phyloP scores from a whole-genome alignment of 1,140 invertebrate genomes.

The Lasaia peninsularis region DNA sequence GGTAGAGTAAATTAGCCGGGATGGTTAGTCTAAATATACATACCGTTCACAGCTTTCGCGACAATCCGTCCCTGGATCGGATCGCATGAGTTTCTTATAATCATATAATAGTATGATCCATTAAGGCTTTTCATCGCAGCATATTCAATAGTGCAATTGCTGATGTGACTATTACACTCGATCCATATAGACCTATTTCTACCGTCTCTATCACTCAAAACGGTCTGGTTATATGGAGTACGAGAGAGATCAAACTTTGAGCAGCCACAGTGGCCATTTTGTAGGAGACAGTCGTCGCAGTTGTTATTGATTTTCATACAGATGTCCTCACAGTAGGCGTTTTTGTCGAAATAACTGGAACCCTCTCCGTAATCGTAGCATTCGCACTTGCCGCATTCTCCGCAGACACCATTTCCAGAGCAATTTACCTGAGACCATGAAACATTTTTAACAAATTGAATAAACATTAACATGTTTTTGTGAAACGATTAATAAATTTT shows the following conservation, averaged over 20 bases:
- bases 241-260: conserved; percentile 31
- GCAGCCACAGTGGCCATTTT: conserved; percentile 28
- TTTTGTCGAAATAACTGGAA: conserved; percentile 50
- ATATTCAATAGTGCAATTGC: conserved; percentile 42
- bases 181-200: conserved; percentile 46
- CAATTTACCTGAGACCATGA: conserved; percentile 28
- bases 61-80: conserved; percentile 23
- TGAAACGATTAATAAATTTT: too few relatives aligned
- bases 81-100: conserved; percentile 43
- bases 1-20: too few relatives aligned
- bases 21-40: neutral
- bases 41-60: conserved; percentile 37
- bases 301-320: conserved; percentile 38
- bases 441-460: too few relatives aligned
- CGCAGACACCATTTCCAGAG: conserved; percentile 53
- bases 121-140: conserved; percentile 42
- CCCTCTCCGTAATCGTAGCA: conserved; percentile 44
- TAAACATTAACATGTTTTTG: too few relatives aligned
- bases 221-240: conserved; percentile 29
- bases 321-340: conserved; percentile 50
- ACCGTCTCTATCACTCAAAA: conserved; percentile 30
- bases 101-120: conserved; percentile 32
- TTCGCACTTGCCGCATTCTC: conserved; percentile 36
- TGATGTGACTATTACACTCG: conserved; percentile 36
- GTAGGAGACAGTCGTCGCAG: conserved; percentile 40